These are phyloP conservation scores for Helarctos malayanus DNA, from an alignment of 2,797 vertebrate species.

Conservation along the genomic window DNA sequence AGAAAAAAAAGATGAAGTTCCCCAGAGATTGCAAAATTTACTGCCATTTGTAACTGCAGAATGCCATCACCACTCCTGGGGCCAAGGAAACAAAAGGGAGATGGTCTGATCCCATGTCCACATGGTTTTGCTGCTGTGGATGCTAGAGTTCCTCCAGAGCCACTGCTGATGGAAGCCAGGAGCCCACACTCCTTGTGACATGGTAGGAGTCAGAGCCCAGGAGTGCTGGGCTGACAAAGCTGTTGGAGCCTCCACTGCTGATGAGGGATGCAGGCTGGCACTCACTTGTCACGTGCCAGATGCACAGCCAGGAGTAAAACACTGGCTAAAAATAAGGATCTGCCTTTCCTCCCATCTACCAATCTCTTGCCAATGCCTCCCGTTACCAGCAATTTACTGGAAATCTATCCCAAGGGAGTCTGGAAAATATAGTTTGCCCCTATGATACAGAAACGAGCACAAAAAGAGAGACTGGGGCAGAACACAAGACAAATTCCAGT, in stretches of 20 bases:
- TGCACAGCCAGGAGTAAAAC: not conserved
- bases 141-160: rapidly evolving
- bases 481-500: rapidly evolving
- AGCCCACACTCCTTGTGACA: not conserved
- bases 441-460: not conserved
- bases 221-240: not conserved
- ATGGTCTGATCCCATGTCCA: too few species aligned
- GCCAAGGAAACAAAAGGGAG: not conserved
- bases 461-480: not conserved
- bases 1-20: not conserved
- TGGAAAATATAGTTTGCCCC: not conserved
- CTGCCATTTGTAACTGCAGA: not conserved
- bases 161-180: not conserved
- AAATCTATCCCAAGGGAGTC: not conserved
- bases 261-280: not conserved
- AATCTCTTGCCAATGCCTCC: not conserved
- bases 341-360: not conserved
- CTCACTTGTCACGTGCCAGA: not conserved
- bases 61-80: rapidly evolving
- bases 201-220: not conserved
- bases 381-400: not conserved
- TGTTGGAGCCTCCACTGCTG: too few species aligned
- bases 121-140: not conserved
- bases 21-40: not conserved
- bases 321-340: not conserved